Base-by-base conservation (phyloP, 2,888 invertebrate genomes). In the Pyrocoelia pectoralis region DNA sequence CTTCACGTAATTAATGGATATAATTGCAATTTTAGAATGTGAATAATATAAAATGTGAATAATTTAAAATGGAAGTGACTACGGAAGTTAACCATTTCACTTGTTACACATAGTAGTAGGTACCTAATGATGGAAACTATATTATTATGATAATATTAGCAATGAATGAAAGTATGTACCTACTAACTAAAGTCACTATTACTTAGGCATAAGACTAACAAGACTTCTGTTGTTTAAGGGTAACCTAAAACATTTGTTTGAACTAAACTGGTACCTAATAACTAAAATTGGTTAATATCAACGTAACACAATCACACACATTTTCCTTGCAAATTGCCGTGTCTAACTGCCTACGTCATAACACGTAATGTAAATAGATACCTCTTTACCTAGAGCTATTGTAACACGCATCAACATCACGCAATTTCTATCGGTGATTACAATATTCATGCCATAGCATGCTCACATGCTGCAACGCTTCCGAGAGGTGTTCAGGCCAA, bases 361-460 rank as follows among this genome's bases (percentile, higher is more conserved):
- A 63, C 72, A 72, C 72, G 72, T 73, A 71, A 72, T 69, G 70
- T 68, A 70, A 72, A 73, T 69, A 74, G 72, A 72, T 70, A 71
- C 70, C 70, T 72, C 66, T 73, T 73, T 74, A 71, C 66, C 68
- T 68, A 70, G 66, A 69, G 69, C 70, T 70, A 71, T 71, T 70
- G 68, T 69, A 49, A 46, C 71, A 71, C 70, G 70, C 74, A 73
- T 70, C 68, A 68, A 46, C 65, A 71, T 67, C 72, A 72, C 72
- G 71, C 72, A 74, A 72, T 69, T 72, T 71, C 70, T 68, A 71
- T 70, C 66, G 64, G 51, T 57, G 66, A 70, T 71, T 68, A 70
- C 66, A 68, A 72, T 70, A 68, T 72, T 70, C 72, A 70, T 68
- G 70, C 62, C 62, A 57, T 65, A 33, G 33, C 33, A 33, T 33